Evolutionary conservation across 2,888 invertebrate species (phyloP).

Genomic region (Agapostemon virescens): DNA sequence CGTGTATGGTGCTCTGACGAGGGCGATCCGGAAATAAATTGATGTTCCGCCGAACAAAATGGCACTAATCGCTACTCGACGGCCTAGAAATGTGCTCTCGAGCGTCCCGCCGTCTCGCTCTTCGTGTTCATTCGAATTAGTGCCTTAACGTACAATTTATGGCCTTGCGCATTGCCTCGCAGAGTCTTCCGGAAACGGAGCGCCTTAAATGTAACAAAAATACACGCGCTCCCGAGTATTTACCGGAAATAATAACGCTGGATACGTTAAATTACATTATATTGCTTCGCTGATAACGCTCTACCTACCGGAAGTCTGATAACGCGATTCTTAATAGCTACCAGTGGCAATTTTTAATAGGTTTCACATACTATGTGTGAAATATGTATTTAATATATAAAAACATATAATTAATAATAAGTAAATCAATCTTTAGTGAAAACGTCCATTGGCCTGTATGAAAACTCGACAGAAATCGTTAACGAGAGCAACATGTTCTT

Average conservation of each 20-base stretch:
- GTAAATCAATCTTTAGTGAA: too few relatives aligned
- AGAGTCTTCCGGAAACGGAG: constrained; percentile 36
- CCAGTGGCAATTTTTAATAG: constrained; percentile 1
- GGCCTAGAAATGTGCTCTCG: constrained; percentile 38
- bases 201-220: constrained; percentile 34
- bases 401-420: background rate
- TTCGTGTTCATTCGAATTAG: constrained; percentile 45
- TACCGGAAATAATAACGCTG: constrained; percentile 8
- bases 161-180: constrained; percentile 40
- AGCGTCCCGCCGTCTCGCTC: constrained; percentile 21
- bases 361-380: too few relatives aligned
- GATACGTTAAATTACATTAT: constrained; percentile 10
- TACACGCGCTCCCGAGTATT: constrained; percentile 37
- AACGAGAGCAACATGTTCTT: background rate
- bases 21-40: constrained; percentile 25
- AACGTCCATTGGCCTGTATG: too few relatives aligned
- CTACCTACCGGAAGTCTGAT: background rate
- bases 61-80: constrained; percentile 58
- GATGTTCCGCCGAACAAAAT: constrained; percentile 42
- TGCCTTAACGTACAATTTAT: constrained; percentile 60
- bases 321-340: constrained; percentile 2
- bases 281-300: constrained; percentile 13
- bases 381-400: too few relatives aligned
- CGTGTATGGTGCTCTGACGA: constrained; percentile 13
- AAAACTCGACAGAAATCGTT: too few relatives aligned